Evolutionary conservation across 2,113 vertebrate species (phyloP).

Genomic region (Ellobius talpinus): DNA sequence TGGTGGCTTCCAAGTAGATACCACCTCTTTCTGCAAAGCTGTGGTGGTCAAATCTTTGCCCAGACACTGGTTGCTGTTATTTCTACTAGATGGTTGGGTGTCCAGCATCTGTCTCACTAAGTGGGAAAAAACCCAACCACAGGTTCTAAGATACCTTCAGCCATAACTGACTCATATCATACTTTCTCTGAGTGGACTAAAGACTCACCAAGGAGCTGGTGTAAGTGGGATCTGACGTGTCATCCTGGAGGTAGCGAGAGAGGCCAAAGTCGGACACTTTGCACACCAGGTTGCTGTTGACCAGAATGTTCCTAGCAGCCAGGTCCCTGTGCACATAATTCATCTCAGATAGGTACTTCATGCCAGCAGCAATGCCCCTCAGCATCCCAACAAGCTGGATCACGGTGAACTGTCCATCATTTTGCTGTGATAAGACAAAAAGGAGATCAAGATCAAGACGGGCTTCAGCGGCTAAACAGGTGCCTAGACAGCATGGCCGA

Average conservation of each 20-base stretch:
- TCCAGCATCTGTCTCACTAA: not conserved
- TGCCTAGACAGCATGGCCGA: not conserved
- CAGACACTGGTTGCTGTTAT: not conserved
- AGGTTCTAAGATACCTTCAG: not conserved
- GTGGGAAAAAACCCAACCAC: not conserved
- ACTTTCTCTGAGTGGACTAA: not conserved
- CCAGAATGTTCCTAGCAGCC: conserved; percentile 97
- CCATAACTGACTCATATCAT: not conserved
- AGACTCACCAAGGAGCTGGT: conserved; percentile 96
- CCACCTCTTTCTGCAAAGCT: not conserved
- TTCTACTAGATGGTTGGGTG: not conserved
- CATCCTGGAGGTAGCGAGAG: conserved; percentile 97
- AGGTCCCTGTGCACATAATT: conserved; percentile 98
- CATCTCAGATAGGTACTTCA: conserved; percentile 99
- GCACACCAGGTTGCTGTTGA: conserved; percentile 99
- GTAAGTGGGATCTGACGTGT: conserved; percentile 98
- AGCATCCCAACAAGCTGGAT: conserved; percentile 99
- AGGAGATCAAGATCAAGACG: conserved; percentile 37
- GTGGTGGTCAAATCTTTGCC: not conserved
- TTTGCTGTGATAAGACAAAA: conserved; percentile 90
- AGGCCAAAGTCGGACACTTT: conserved; percentile 99
- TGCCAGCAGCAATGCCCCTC: conserved; percentile 96
- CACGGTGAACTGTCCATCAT: conserved; percentile 98
- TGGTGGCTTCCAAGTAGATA: not conserved
- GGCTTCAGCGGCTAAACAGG: not conserved